phyloP scores from a whole-genome alignment of 37 sponge, comb jelly and placozoan species.

The Hexactinellida sp. region DNA sequence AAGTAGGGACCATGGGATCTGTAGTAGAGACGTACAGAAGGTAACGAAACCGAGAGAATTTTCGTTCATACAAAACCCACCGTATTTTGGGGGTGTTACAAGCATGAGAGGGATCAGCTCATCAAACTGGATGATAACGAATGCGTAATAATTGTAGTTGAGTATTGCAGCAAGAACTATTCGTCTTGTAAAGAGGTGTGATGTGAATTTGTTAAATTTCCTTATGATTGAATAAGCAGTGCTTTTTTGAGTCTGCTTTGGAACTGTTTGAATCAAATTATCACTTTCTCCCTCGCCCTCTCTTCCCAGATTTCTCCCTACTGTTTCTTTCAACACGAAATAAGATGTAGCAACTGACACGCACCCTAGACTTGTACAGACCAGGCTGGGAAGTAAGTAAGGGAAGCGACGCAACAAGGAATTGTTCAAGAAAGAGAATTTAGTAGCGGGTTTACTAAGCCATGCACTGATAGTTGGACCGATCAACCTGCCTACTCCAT shows the following conservation, averaged over 20 bases:
- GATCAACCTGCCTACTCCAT: not conserved
- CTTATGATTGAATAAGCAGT: not conserved
- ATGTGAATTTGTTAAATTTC: not conserved
- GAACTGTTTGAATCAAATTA: not conserved
- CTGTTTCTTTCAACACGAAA: not conserved
- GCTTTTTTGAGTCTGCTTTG: not conserved
- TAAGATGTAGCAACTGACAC: not conserved
- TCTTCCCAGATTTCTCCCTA: not conserved
- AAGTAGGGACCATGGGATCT: not conserved
- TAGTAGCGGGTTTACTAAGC: not conserved
- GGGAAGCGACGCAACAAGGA: not conserved
- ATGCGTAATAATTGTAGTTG: not conserved
- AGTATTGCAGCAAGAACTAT: not conserved
- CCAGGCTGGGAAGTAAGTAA: not conserved
- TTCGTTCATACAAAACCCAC: not conserved
- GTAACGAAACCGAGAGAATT: not conserved
- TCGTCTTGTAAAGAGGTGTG: not conserved
- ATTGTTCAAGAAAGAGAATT: not conserved
- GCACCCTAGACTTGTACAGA: not conserved
- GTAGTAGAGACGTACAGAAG: not conserved
- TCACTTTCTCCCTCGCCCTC: not conserved
- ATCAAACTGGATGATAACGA: not conserved
- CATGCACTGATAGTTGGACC: not conserved
- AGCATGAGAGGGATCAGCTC: conserved; percentile 9
- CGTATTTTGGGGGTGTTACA: not conserved